Base-by-base conservation (phyloP, 37 sponge, comb jelly and placozoan species). In the Ianthella basta region DNA sequence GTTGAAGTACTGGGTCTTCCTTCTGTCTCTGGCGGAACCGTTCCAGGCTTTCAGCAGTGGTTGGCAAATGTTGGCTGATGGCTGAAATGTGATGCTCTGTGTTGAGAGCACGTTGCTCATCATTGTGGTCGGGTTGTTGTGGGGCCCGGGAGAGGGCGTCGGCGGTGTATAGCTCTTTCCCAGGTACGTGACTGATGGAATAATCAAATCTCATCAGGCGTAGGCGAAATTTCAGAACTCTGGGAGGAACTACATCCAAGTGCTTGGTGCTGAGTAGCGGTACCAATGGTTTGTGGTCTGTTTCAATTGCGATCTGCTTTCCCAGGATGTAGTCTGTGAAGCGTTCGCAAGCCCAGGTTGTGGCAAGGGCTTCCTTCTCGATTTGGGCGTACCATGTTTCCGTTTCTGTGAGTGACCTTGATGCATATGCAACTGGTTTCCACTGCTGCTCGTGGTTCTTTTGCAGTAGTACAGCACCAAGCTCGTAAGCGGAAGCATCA, bases 401-500 rank as follows among this genome's bases (percentile, higher is more conserved):
- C 0, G 80, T 86, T n/a, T 65, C 69, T 16, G 86, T 33, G 67
- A 86, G 57, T 38, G 86, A 60, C 5, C 80, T 24, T n/a, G 86
- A 86, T 36, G 80, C 80, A 64, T 55, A 86, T 8, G 80, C 80
- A 25, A 86, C 54, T 38, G 86, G 80, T 2, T 53, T 20, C 86
- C 86, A 86, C 15, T 64, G n/a, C 0, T 30, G n/a, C 21, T 86
- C 68, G 10, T 63, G 0, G 2, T 61, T n/a, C 57, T 80, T 20
- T 36, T 86, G 86, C 35, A 79, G 30, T 25, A 80, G 80, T 54
- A 80, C 86, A 41, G 69, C 86, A 39, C 86, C 80, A 8, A 86
- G 57, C 13, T 69, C 80, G 60, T 86, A 86, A 29, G 80, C 36
- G n/a, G 86, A 86, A 6, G 86, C 86, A 80, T 86, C 80, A 40